A percentile compares a stretch with the other conserved stretches of the same genome.
Evolutionary conservation across 2,113 vertebrate genomes (phyloP).

Genomic region (Merops nubicus): DNA sequence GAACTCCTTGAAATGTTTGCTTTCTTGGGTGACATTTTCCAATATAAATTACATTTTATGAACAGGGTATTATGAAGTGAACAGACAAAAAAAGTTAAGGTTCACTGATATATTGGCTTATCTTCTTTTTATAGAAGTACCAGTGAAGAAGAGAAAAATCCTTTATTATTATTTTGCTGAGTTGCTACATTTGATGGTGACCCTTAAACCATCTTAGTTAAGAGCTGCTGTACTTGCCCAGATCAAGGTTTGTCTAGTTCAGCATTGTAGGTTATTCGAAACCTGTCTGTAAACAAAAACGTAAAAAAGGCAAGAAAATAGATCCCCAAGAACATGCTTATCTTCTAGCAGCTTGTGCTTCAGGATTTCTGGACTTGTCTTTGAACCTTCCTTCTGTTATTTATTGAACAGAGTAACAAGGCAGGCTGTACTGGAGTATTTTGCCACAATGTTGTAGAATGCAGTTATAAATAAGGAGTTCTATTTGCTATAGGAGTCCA

Average conservation of each 20-base stretch:
- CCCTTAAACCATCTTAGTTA: background rate
- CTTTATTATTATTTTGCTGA: background rate
- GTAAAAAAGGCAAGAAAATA: background rate
- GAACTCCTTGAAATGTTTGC: constrained; percentile 4
- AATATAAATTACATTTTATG: background rate
- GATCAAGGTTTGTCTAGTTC: background rate
- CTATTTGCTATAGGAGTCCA: background rate
- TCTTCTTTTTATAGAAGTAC: background rate
- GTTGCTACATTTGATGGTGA: background rate
- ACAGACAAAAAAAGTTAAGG: background rate
- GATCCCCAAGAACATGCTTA: background rate
- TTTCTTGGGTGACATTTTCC: constrained; percentile 10
- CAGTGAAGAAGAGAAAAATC: background rate
- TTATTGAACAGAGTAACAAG: background rate
- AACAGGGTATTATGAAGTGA: background rate
- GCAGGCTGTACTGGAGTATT: background rate
- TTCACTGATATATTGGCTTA: background rate
- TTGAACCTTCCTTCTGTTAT: background rate
- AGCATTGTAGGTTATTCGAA: background rate
- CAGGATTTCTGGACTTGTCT: background rate
- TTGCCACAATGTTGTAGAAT: background rate
- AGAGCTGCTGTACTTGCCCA: background rate
- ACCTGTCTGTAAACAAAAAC: background rate
- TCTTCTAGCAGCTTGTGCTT: background rate
- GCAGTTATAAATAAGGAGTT: background rate